phyloP scores from a whole-genome alignment of 2,113 vertebrate genomes.

The Barnardius zonarius region DNA sequence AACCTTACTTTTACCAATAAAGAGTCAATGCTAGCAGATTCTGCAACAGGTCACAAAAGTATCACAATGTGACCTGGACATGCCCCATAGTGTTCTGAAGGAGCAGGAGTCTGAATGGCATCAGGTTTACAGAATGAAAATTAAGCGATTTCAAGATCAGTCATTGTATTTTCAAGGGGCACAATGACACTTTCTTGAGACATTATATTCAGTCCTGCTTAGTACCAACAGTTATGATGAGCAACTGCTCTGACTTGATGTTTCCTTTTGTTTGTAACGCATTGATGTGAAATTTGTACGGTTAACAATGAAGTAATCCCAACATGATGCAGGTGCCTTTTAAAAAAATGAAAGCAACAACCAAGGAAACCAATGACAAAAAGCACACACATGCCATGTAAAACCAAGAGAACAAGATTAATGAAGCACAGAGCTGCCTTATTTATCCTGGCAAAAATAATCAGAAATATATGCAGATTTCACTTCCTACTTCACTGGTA shows the following conservation, averaged over 20 bases:
- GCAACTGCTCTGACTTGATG: neutral
- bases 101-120: neutral
- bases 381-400: neutral
- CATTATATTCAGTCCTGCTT: neutral
- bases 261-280: neutral
- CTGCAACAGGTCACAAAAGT: neutral
- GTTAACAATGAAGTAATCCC: neutral
- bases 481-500: neutral
- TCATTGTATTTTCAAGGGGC: neutral
- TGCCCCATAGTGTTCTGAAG: rapidly evolving
- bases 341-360: neutral
- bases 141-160: neutral
- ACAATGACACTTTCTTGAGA: neutral
- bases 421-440: neutral
- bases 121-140: neutral
- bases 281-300: neutral
- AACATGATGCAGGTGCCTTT: neutral
- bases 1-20: neutral
- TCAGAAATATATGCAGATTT: neutral
- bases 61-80: neutral
- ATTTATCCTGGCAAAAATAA: neutral
- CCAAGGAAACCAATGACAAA: neutral
- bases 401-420: neutral
- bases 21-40: neutral
- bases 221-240: neutral